phyloP scores from a whole-genome alignment of 2,113 vertebrate genomes.

The Phyllostomus discolor region DNA sequence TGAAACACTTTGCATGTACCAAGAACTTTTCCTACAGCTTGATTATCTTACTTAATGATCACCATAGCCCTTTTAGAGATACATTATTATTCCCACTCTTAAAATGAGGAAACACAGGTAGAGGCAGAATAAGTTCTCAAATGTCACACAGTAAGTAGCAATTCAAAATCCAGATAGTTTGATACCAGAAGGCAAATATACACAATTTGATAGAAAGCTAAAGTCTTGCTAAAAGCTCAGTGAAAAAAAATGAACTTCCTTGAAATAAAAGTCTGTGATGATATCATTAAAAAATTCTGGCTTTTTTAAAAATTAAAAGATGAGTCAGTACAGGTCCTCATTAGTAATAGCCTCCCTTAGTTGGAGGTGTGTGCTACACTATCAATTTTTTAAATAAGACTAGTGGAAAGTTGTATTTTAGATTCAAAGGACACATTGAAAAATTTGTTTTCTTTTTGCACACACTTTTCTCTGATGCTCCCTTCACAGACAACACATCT shows the following conservation, averaged over 20 bases:
- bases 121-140: neutral
- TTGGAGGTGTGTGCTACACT: conserved; percentile 89
- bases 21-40: neutral
- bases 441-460: conserved; percentile 75
- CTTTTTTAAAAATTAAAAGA: conserved; percentile 66
- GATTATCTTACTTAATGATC: neutral
- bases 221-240: conserved; percentile 24
- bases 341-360: conserved; percentile 91
- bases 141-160: neutral
- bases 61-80: neutral
- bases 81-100: neutral
- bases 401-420: conserved; percentile 83
- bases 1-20: neutral
- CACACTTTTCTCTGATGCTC: conserved; percentile 76
- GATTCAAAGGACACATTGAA: conserved; percentile 74
- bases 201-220: neutral
- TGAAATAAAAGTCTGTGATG: conserved; percentile 96
- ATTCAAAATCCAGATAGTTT: neutral
- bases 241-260: conserved; percentile 80
- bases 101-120: neutral
- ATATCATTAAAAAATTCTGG: conserved; percentile 91
- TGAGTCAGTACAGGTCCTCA: conserved; percentile 87
- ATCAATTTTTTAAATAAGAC: conserved; percentile 90
- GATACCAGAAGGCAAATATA: neutral
- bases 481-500: conserved; percentile 85